Evolutionary conservation across 2,888 invertebrate genomes (phyloP), one percentile per base, ranked within the genome.

Genomic region (Salticus scenicus): DNA sequence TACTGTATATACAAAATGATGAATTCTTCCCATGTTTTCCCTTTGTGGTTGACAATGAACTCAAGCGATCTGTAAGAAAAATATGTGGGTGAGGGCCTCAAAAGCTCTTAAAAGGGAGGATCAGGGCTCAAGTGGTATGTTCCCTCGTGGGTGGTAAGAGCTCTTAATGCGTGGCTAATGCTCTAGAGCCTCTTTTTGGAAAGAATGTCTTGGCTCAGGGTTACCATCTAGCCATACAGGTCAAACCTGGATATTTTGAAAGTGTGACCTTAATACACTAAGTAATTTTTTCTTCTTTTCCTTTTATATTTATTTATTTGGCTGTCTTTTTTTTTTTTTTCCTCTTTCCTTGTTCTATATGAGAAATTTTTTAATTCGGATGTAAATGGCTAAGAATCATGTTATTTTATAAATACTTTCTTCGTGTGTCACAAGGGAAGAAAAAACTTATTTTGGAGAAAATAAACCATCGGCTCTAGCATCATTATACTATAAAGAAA

Each of bases 151-250:
- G 82, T 75, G 82, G 82, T 76, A 82, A 76, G 70, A 75, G 75
- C 75, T 82, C 70, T 82, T 82, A 82, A 82, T 82, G 82, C 82
- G 82, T 82, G 64, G 33, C 82, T 82, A 82, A 82, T 82, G 75
- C 82, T 70, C 70, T 33, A 51, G n/a, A n/a, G 37, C 81, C 81
- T 74, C 57, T 17, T 57, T 57, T 57, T 57, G 57, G 57, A 24
- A 57, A 24, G 57, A 57, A 57, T 57, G 24, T 24, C 57, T 57
- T 57, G 20, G 57, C 4, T 57, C 57, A 24, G 57, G 57, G 57
- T 24, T 57, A 24, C 57, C 20, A 24, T 24, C 24, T 57, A 24
- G 24, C 24, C 5, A 24, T 12, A 57, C 5, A 57, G 57, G 57
- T 57, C 57, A 57, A 57, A 57, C 57, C 24, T n/a, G 57, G 24